Conservation (phyloP, 2,888 invertebrate species). For the Zele albiditarsus region DNA sequence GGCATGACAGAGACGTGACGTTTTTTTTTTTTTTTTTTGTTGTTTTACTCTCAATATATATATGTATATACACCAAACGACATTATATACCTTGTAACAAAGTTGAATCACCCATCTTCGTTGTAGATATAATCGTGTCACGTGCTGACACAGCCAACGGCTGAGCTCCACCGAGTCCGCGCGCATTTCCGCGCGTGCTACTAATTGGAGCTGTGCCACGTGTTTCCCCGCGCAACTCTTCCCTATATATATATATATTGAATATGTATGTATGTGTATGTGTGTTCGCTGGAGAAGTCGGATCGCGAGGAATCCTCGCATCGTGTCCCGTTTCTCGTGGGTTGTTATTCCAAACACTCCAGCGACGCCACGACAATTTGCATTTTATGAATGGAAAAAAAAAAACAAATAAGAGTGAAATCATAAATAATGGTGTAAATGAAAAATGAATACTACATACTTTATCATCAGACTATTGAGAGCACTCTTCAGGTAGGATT, state of each 20-base stretch:
- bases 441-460: not conserved
- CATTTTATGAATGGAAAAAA: not conserved
- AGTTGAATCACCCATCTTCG: constrained; percentile 44
- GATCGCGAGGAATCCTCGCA: constrained; percentile 43
- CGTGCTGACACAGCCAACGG: constrained; percentile 39
- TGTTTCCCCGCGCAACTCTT: constrained; percentile 21
- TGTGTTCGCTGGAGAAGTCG: constrained; percentile 18
- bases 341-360: constrained; percentile 41
- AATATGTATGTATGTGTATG: not conserved
- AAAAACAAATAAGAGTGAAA: not conserved
- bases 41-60: not conserved
- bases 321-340: constrained; percentile 37
- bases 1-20: constrained; percentile 27
- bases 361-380: constrained; percentile 1
- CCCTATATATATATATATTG: constrained; percentile 7
- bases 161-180: constrained; percentile 26
- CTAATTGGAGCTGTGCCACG: constrained; percentile 45
- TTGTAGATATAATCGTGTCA: constrained; percentile 50
- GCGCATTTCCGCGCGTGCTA: constrained; percentile 46
- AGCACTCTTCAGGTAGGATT: not conserved
- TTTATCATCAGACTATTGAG: not conserved
- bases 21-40: not conserved
- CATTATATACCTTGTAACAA: constrained; percentile 42
- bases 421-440: not conserved
- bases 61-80: not conserved